phyloP scores from a whole-genome alignment of 1,140 invertebrate species.

The Leucophenga varia region DNA sequence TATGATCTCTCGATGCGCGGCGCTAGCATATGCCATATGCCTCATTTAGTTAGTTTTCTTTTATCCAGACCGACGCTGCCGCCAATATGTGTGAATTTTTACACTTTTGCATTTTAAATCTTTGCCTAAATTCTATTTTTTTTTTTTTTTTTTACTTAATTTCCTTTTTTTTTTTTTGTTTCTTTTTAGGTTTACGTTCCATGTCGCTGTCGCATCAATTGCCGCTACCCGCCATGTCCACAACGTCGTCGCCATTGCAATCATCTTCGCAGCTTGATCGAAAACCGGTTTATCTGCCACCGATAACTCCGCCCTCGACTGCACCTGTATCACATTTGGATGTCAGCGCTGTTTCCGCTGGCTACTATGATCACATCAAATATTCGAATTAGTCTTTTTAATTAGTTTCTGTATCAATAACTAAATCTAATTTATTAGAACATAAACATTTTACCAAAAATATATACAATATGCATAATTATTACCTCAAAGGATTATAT shows the following conservation, averaged over 20 bases:
- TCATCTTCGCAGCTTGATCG: conserved; percentile 41
- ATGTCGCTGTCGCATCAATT: conserved; percentile 45
- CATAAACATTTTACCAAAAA: background rate
- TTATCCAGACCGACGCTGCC: conserved; percentile 32
- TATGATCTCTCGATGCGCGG: background rate
- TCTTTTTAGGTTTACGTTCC: conserved; percentile 39
- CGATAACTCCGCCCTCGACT: conserved; percentile 40
- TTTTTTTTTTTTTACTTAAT: conserved; percentile 21
- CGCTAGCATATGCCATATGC: conserved; percentile 30
- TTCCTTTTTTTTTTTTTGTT: background rate
- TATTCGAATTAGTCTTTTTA: conserved; percentile 44
- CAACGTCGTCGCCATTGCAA: conserved; percentile 40
- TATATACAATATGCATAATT: conserved; percentile 15
- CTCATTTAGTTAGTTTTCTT: conserved; percentile 17
- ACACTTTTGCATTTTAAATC: conserved; percentile 33
- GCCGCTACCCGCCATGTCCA: conserved; percentile 37
- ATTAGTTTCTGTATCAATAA: no score
- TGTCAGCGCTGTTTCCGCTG: conserved; percentile 16
- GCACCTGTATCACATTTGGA: conserved; percentile 4
- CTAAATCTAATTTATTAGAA: no score
- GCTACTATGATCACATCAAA: conserved; percentile 47
- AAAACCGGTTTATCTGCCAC: conserved; percentile 46
- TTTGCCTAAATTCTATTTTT: conserved; percentile 23
- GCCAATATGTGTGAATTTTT: conserved; percentile 43
- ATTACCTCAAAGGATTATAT: conserved; percentile 52